These are phyloP conservation scores for Orthosia gothica DNA, from an alignment of 2,888 invertebrate species.

Conservation along the genomic window DNA sequence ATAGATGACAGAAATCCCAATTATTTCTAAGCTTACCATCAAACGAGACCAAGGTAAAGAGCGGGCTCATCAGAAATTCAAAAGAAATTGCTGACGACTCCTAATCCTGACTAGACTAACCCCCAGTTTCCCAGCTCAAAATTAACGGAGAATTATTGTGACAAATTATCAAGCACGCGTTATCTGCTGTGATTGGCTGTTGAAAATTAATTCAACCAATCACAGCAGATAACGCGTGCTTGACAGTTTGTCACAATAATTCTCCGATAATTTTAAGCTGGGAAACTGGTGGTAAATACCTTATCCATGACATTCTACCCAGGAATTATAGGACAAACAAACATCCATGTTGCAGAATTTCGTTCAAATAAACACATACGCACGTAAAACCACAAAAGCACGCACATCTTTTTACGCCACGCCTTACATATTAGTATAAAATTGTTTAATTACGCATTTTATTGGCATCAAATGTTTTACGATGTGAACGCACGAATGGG, in stretches of 20 bases:
- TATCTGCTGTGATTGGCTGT: no score
- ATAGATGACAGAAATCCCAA: neutral
- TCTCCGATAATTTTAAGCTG: no score
- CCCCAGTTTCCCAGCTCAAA: no score
- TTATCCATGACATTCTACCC: neutral
- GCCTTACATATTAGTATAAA: slow-evolving; percentile 29
- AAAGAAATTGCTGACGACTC: neutral
- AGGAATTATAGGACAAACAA: neutral
- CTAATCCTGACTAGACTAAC: neutral
- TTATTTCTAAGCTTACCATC: no score
- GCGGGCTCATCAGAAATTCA: neutral
- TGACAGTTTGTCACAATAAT: no score
- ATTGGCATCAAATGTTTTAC: slow-evolving; percentile 57
- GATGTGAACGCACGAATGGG: slow-evolving; percentile 28
- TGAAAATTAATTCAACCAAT: no score
- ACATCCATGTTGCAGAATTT: neutral
- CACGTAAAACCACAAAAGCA: slow-evolving; percentile 29
- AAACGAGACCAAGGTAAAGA: no score
- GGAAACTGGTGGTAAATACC: no score
- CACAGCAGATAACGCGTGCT: no score
- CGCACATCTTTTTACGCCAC: slow-evolving; percentile 26
- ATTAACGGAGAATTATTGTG: no score
- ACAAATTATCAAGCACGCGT: no score
- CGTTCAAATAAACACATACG: slow-evolving; percentile 36
- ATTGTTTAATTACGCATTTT: slow-evolving; percentile 52